A percentile compares a stretch with the other conserved stretches of the same genome.
phyloP scores from a whole-genome alignment of 2,888 invertebrate genomes.

The Itoplectis maculator region DNA sequence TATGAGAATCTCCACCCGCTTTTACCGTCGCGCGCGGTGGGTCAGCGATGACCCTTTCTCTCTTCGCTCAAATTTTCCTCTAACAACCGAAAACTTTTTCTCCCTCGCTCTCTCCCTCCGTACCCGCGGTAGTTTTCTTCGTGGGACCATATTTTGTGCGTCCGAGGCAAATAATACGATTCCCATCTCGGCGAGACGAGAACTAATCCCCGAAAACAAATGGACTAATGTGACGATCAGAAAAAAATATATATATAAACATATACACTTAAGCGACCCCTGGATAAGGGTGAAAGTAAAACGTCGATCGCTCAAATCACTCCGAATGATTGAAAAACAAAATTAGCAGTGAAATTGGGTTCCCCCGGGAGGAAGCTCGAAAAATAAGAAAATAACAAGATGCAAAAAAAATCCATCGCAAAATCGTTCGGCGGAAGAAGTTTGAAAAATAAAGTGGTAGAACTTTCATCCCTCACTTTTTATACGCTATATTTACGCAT shows the following conservation, averaged over 20 bases:
- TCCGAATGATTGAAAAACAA: slow-evolving; percentile 11
- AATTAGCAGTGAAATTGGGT: neutral
- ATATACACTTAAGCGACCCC: no score
- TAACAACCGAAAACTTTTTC: slow-evolving; percentile 42
- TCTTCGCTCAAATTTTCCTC: slow-evolving; percentile 44
- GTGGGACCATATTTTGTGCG: slow-evolving; percentile 34
- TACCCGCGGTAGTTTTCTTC: slow-evolving; percentile 20
- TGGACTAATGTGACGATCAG: slow-evolving; percentile 50
- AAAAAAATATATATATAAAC: no score
- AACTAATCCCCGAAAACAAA: slow-evolving; percentile 10
- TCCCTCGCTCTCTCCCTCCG: neutral
- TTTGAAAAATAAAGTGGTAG: slow-evolving; percentile 43
- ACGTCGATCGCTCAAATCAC: neutral
- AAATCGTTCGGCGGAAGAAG: slow-evolving; percentile 47
- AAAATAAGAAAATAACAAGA: slow-evolving; percentile 12
- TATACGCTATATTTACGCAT: slow-evolving; percentile 33
- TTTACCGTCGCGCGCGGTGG: slow-evolving; percentile 21
- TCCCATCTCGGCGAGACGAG: slow-evolving; percentile 10
- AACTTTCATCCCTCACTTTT: slow-evolving; percentile 48
- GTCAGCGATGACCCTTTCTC: slow-evolving; percentile 55
- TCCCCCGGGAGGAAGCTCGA: neutral
- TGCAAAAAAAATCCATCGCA: slow-evolving; percentile 14
- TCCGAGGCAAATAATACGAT: slow-evolving; percentile 44
- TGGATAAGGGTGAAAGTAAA: neutral
- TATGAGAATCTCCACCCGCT: slow-evolving; percentile 59